A percentile compares a stretch with the other conserved stretches of the same genome.
phyloP scores from a whole-genome alignment of 1,140 invertebrate species.

The Mizuhopecten yessoensis region DNA sequence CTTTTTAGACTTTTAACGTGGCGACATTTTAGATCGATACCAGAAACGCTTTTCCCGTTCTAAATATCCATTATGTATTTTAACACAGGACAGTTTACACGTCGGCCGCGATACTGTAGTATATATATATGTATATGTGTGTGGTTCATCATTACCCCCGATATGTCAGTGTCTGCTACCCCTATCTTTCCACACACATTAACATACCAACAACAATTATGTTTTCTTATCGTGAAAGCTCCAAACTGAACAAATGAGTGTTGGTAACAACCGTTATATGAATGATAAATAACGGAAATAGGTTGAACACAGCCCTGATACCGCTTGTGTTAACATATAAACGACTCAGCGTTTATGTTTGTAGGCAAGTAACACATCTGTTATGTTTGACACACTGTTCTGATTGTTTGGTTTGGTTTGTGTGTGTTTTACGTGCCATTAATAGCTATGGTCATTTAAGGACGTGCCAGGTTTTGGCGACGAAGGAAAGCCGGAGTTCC shows the following conservation, averaged over 20 bases:
- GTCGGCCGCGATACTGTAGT: background rate
- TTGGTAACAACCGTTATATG: background rate
- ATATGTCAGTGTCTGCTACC: background rate
- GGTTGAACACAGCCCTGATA: background rate
- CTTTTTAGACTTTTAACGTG: background rate
- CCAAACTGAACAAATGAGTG: background rate
- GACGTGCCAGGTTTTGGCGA: no score
- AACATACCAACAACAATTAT: constrained; percentile 7
- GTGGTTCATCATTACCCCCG: background rate
- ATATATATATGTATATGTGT: background rate
- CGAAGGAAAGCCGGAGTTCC: no score
- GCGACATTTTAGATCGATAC: background rate
- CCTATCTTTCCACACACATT: background rate
- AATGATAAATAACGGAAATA: background rate
- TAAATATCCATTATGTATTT: constrained; percentile 30
- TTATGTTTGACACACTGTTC: no score
- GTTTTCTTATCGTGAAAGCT: constrained; percentile 12
- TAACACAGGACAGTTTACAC: background rate
- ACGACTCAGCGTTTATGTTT: no score
- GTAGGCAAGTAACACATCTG: no score
- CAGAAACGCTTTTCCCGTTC: background rate
- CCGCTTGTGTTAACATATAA: no score
- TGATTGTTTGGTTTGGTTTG: no score
- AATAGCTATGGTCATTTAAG: no score
- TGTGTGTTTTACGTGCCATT: no score